These are phyloP conservation scores for Chelidonichthys spinosus DNA, from an alignment of 2,797 vertebrate genomes.

Conservation along the genomic window DNA sequence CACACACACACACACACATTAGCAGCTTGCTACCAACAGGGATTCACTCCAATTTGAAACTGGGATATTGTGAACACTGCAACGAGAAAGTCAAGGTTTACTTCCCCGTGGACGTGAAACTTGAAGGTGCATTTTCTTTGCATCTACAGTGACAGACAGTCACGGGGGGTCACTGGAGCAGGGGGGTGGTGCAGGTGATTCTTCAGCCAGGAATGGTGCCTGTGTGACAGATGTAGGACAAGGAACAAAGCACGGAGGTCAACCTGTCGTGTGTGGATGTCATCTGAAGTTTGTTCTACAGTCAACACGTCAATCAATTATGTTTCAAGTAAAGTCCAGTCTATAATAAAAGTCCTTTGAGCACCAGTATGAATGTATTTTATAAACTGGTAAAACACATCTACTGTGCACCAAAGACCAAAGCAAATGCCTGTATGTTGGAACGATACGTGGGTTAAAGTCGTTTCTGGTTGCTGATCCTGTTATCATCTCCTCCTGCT, in stretches of 20 bases:
- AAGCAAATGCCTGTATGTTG: not conserved
- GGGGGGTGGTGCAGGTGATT: constrained; percentile 33
- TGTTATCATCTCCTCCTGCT: not conserved
- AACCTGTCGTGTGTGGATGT: constrained; percentile 9
- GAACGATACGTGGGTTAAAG: not conserved
- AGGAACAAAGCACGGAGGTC: constrained; percentile 11
- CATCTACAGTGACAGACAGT: not conserved
- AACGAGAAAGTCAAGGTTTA: constrained; percentile 17
- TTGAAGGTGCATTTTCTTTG: constrained; percentile 1
- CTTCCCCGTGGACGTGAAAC: not conserved
- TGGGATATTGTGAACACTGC: constrained; percentile 29
- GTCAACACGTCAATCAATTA: constrained; percentile 26
- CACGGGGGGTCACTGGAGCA: not conserved
- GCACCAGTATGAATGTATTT: not conserved
- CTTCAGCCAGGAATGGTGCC: constrained; percentile 38
- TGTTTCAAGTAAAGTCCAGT: not conserved
- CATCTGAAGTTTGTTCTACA: constrained; percentile 23
- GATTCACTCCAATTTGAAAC: constrained; percentile 68
- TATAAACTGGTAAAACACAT: not conserved
- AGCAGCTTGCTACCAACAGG: constrained; percentile 72
- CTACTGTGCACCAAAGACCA: not conserved
- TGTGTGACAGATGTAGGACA: constrained; percentile 62
- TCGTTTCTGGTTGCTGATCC: not conserved
- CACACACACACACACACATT: constrained; percentile 59
- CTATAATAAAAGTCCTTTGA: not conserved